phyloP scores from a whole-genome alignment of 2,113 vertebrate genomes.

The Synchiropus splendidus region DNA sequence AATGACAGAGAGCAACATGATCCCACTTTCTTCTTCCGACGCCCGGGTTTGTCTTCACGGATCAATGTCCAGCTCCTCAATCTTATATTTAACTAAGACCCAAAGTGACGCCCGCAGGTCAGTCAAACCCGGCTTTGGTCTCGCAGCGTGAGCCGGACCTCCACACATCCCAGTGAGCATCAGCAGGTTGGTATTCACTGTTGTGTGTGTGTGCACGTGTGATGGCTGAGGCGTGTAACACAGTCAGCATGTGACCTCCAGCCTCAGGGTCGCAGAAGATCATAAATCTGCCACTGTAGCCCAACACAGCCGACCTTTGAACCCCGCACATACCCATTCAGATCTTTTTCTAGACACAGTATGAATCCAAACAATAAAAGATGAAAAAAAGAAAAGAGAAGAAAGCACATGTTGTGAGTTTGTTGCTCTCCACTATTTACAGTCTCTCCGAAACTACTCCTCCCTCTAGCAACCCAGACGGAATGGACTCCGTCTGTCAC shows the following conservation, averaged over 20 bases:
- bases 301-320: conserved; percentile 39
- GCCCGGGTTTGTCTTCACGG: conserved; percentile 16
- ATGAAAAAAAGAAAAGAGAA: conserved; percentile 5
- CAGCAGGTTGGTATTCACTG: conserved; percentile 9
- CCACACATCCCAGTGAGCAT: conserved; percentile 11
- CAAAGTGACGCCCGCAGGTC: conserved; percentile 1
- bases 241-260: conserved; percentile 48
- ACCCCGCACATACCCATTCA: conserved; percentile 21
- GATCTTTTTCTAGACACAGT: conserved; percentile 14
- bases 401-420: conserved; percentile 3
- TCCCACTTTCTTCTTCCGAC: conserved; percentile 19
- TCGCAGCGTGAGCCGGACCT: conserved; percentile 7
- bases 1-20: conserved; percentile 34
- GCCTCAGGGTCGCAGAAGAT: conserved; percentile 21
- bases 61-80: conserved; percentile 18
- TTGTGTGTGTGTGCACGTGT: conserved; percentile 9
- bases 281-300: conserved; percentile 46
- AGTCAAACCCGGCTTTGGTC: conserved; percentile 10
- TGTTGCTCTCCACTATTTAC: conserved; percentile 6
- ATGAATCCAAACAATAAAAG: conserved; percentile 3
- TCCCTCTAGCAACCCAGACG: background rate
- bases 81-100: conserved; percentile 27
- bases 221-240: conserved; percentile 41
- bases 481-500: conserved; percentile 20
- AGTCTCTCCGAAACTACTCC: background rate